phyloP scores from a whole-genome alignment of 2,888 invertebrate genomes.

The Drosophila kambysellisi region DNA sequence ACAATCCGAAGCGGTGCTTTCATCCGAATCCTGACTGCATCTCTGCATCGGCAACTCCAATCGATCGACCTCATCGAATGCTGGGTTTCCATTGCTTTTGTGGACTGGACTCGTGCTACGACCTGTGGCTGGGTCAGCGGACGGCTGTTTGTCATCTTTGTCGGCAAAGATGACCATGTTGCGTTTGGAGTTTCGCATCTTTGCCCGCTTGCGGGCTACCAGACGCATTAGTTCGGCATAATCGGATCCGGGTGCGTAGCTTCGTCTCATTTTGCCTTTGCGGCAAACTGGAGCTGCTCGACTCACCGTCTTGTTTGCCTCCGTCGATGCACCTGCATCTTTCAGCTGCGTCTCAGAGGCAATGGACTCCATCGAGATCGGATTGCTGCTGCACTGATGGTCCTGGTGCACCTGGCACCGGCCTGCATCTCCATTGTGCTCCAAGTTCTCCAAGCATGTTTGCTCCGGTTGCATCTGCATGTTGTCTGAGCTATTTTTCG shows the following conservation, averaged over 20 bases:
- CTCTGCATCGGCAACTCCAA: not conserved
- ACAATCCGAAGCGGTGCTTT: not conserved
- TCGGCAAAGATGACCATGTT: slow-evolving; percentile 13
- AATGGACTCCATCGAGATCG: no score
- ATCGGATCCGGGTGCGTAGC: slow-evolving; percentile 26
- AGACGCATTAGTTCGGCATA: slow-evolving; percentile 54
- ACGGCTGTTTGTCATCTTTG: not conserved
- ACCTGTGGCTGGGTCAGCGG: not conserved
- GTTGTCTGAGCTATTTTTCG: not conserved
- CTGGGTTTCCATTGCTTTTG: not conserved
- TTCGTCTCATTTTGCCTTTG: not conserved
- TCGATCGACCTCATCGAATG: no score
- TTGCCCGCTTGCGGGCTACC: slow-evolving; percentile 38
- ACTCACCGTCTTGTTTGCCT: not conserved
- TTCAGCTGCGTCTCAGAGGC: not conserved
- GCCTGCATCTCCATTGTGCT: not conserved
- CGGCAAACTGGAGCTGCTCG: not conserved
- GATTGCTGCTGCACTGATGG: no score
- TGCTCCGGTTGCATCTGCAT: not conserved
- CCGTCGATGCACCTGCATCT: not conserved
- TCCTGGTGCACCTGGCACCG: not conserved
- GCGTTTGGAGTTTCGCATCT: not conserved
- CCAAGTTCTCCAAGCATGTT: not conserved
- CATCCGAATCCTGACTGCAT: not conserved
- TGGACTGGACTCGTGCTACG: slow-evolving; percentile 1